A percentile compares a stretch with the other conserved stretches of the same genome.
Evolutionary conservation across 2,888 invertebrate species (phyloP).

Genomic region (Hyles lineata): DNA sequence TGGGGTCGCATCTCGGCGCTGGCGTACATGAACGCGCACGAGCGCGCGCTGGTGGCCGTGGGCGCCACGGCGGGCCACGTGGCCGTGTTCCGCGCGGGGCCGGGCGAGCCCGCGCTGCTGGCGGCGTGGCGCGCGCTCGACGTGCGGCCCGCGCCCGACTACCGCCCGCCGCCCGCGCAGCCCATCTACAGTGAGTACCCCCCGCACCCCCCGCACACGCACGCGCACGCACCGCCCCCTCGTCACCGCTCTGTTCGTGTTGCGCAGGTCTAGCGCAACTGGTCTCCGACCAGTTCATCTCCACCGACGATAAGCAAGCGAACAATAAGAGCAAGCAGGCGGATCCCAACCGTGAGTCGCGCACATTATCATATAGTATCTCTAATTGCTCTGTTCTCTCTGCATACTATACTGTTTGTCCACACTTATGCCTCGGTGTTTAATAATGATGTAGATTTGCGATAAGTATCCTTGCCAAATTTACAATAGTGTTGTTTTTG

Average conservation of each 20-base stretch:
- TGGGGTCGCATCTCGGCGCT: conserved; percentile 90
- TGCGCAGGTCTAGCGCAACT: conserved; percentile 75
- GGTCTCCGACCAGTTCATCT: conserved; percentile 75
- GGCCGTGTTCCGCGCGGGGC: conserved; percentile 84
- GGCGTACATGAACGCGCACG: conserved; percentile 95
- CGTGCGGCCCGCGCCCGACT: conserved; percentile 78
- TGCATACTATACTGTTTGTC: not conserved
- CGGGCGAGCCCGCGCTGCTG: conserved; percentile 82
- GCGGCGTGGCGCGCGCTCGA: conserved; percentile 93
- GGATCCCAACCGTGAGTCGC: conserved; percentile 59
- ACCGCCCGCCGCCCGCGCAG: conserved; percentile 76
- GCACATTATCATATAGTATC: conserved; percentile 19
- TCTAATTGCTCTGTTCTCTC: not conserved
- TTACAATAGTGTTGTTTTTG: not conserved
- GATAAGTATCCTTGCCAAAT: not conserved
- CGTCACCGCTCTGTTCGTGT: conserved; percentile 7
- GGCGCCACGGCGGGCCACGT: conserved; percentile 92
- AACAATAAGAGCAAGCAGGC: conserved; percentile 50
- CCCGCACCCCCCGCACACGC: not conserved
- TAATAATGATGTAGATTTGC: too few relatives aligned
- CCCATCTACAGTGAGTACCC: conserved; percentile 72
- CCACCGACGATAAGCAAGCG: conserved; percentile 62
- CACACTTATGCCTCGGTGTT: too few relatives aligned
- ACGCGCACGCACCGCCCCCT: not conserved
- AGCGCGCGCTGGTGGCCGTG: conserved; percentile 89